Percentiles rank a stretch among this genome's conserved stretches.
Conservation (phyloP, 1,140 invertebrate species). For the Saccostrea echinata region DNA sequence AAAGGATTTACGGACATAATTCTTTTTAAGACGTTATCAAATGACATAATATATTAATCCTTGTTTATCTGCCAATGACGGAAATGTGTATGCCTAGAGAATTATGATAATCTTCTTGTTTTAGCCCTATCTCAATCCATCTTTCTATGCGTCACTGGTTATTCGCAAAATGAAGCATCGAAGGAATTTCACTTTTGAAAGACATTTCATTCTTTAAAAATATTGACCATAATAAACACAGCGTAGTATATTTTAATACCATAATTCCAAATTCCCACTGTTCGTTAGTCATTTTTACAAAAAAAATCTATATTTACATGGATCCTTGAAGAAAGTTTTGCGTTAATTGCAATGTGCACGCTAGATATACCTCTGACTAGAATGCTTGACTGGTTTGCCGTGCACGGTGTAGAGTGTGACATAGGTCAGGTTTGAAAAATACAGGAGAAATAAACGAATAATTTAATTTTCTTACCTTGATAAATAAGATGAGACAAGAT, state of each 20-base stretch:
- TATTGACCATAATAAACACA: background rate
- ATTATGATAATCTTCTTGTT: constrained; percentile 8
- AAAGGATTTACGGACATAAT: background rate
- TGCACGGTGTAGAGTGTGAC: background rate
- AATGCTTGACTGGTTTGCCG: background rate
- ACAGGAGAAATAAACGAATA: background rate
- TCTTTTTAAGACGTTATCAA: background rate
- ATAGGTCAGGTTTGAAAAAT: background rate
- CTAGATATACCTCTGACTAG: background rate
- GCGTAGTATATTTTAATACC: too few species aligned
- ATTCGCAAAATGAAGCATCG: background rate
- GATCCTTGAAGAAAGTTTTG: background rate
- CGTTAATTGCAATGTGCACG: background rate
- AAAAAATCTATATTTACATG: background rate
- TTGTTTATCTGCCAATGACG: background rate
- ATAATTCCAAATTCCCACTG: too few species aligned
- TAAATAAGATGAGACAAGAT: background rate
- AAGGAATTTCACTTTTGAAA: background rate
- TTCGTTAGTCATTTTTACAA: too few species aligned
- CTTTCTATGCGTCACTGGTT: background rate
- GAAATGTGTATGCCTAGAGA: background rate
- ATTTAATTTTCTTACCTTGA: background rate
- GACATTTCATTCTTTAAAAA: background rate
- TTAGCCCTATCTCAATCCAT: background rate
- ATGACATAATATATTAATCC: background rate